Evolutionary conservation across 2,113 vertebrate genomes (phyloP).

Genomic region (Pituophis catenifer): DNA sequence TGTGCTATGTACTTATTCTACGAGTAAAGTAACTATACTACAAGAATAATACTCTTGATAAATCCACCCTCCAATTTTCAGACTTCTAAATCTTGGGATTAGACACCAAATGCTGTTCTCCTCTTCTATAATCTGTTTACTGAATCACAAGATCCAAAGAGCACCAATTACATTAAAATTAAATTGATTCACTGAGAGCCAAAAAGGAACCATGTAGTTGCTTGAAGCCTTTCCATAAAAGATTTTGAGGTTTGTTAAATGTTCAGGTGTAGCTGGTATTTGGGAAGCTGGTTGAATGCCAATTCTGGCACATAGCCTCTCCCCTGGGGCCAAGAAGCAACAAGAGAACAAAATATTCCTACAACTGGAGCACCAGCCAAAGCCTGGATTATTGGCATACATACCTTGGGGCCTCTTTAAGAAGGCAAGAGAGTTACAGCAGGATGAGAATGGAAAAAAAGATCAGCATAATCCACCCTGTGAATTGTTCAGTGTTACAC

Average conservation of each 20-base stretch:
- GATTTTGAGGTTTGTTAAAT: background rate
- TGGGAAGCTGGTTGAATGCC: background rate
- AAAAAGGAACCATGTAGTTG: background rate
- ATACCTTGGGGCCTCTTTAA: background rate
- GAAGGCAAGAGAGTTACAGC: background rate
- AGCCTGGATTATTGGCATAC: background rate
- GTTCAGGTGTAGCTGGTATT: background rate
- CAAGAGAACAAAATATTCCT: background rate
- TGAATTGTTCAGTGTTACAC: background rate
- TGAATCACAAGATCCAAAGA: background rate
- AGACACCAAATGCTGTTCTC: background rate
- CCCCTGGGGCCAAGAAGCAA: background rate
- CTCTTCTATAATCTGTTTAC: background rate
- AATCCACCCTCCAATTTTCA: background rate
- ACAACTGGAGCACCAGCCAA: background rate
- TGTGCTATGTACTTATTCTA: background rate
- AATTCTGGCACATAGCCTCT: background rate
- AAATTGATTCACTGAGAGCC: background rate
- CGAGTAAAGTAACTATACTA: background rate
- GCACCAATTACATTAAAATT: background rate
- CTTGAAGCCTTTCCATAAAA: background rate
- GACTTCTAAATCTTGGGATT: background rate
- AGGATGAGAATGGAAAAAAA: background rate
- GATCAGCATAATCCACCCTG: background rate
- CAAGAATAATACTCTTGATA: background rate